Conservation (phyloP, 2,113 vertebrate species). For the Hassar affinis region DNA sequence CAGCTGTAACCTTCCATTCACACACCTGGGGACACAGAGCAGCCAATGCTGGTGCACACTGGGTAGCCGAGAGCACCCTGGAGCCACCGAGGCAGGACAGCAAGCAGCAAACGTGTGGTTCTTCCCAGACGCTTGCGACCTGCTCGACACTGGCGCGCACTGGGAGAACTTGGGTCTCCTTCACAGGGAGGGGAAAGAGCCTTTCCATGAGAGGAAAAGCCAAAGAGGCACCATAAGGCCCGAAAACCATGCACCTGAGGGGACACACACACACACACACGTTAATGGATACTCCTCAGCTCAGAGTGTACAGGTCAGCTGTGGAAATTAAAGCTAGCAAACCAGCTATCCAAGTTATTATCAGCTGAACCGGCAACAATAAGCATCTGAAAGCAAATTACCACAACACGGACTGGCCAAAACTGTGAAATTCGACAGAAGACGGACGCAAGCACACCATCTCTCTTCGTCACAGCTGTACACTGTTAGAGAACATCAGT, state of each 20-base stretch:
- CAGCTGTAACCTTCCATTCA: background rate
- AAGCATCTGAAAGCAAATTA: slow-evolving; percentile 46
- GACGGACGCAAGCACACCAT: slow-evolving; percentile 53
- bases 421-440: slow-evolving; percentile 61
- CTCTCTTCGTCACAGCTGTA: slow-evolving; percentile 51
- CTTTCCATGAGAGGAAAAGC: slow-evolving; percentile 51
- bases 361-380: background rate
- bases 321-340: background rate
- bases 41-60: slow-evolving; percentile 64
- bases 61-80: slow-evolving; percentile 69
- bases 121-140: slow-evolving; percentile 67
- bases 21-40: slow-evolving; percentile 69
- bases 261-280: background rate
- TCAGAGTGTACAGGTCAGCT: background rate
- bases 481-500: slow-evolving; percentile 48
- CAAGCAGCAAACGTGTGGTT: slow-evolving; percentile 64
- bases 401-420: slow-evolving; percentile 71
- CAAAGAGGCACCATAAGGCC: slow-evolving; percentile 67
- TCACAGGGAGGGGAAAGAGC: background rate
- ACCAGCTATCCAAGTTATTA: background rate
- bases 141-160: slow-evolving; percentile 47
- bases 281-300: background rate
- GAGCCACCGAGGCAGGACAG: slow-evolving; percentile 65
- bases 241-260: slow-evolving; percentile 61
- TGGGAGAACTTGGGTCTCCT: slow-evolving; percentile 9